A percentile compares a stretch with the other conserved stretches of the same genome.
phyloP scores from a whole-genome alignment of 2,888 invertebrate species.

The Ennomos erosarius region DNA sequence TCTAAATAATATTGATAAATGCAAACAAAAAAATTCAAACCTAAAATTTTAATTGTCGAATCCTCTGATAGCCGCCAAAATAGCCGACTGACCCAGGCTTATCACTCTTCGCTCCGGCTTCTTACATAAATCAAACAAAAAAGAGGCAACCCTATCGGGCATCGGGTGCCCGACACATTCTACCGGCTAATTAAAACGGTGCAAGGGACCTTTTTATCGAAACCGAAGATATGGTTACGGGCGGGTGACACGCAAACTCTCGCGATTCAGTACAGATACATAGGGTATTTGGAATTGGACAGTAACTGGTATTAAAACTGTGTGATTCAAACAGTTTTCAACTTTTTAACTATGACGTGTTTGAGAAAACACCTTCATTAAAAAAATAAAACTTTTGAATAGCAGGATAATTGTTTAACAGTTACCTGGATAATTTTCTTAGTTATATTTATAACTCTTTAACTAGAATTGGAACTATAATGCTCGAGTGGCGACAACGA shows the following conservation, averaged over 20 bases:
- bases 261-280: conserved; percentile 43
- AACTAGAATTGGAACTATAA: too few relatives aligned
- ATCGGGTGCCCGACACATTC: conserved; percentile 70
- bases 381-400: too few relatives aligned
- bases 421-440: too few relatives aligned
- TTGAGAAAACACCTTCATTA: too few relatives aligned
- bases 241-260: conserved; percentile 76
- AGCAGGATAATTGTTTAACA: too few relatives aligned
- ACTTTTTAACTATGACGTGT: too few relatives aligned
- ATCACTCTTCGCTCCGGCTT: not conserved
- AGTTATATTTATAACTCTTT: too few relatives aligned
- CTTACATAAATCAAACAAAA: conserved; percentile 33
- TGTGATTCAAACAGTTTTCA: too few relatives aligned
- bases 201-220: conserved; percentile 78
- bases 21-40: not conserved
- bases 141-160: conserved; percentile 59
- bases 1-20: too few relatives aligned
- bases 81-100: conserved; percentile 2
- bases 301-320: conserved; percentile 20
- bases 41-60: conserved; percentile 11
- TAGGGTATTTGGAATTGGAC: not conserved
- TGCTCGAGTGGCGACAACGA: too few relatives aligned
- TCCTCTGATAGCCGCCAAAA: not conserved
- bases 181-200: conserved; percentile 82
- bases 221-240: conserved; percentile 76